phyloP scores from a whole-genome alignment of 2,797 vertebrate species.

The Brachymystax lenok region DNA sequence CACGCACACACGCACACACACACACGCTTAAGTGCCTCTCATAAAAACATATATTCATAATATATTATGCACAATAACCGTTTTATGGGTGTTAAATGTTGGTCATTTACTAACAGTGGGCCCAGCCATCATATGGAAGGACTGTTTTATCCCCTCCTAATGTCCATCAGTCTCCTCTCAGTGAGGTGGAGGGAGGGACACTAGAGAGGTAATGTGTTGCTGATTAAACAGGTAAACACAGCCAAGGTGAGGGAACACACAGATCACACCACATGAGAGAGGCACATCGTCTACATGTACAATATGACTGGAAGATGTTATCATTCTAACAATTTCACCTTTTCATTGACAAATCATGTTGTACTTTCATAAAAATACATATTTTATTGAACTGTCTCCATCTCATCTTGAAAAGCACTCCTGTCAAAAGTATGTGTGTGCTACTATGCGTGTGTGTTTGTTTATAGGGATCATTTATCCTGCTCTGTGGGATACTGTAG shows the following conservation, averaged over 20 bases:
- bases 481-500: conserved; percentile 76
- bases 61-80: conserved; percentile 78
- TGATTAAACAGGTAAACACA: conserved; percentile 59
- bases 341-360: too few relatives aligned
- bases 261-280: conserved; percentile 52
- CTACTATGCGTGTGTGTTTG: conserved; percentile 24
- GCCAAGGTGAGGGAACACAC: conserved; percentile 46
- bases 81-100: conserved; percentile 80
- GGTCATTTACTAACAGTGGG: conserved; percentile 73
- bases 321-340: neutral
- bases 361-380: neutral
- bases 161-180: conserved; percentile 67
- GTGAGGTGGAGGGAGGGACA: conserved; percentile 66
- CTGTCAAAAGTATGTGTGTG: conserved; percentile 29
- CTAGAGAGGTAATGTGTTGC: conserved; percentile 70
- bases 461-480: conserved; percentile 79
- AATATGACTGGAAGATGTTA: neutral
- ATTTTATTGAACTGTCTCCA: neutral
- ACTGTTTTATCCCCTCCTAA: conserved; percentile 73
- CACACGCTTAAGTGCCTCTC: too few relatives aligned
- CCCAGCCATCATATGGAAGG: conserved; percentile 70
- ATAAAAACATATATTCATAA: conserved; percentile 70
- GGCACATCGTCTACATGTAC: conserved; percentile 41
- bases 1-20: conserved; percentile 36
- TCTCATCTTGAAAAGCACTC: neutral